Conservation (phyloP, 2,888 invertebrate genomes). For the Pterobdella sp. region DNA sequence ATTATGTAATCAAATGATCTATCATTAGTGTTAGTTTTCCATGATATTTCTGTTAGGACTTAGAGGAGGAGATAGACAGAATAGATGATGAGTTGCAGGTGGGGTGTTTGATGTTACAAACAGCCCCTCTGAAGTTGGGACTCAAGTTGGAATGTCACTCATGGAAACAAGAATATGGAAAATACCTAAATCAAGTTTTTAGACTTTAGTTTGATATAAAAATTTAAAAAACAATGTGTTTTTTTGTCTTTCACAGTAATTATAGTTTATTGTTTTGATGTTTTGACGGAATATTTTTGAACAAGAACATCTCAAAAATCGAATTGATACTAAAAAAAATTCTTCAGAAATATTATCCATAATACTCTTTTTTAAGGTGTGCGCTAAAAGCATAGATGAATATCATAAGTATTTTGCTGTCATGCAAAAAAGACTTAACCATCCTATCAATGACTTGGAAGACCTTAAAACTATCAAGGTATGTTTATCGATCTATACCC, state of each 20-base stretch:
- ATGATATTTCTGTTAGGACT: constrained; percentile 41
- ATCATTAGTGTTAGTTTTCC: background rate
- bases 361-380: constrained; percentile 45
- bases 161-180: constrained; percentile 51
- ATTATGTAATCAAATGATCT: background rate
- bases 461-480: constrained; percentile 63
- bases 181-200: constrained; percentile 45
- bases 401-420: constrained; percentile 79
- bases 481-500: constrained; percentile 49
- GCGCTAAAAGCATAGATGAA: constrained; percentile 51
- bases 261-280: too few species aligned
- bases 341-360: too few species aligned
- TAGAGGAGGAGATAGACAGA: constrained; percentile 50
- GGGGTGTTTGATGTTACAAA: constrained; percentile 47
- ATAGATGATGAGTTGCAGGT: constrained; percentile 46
- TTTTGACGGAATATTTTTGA: too few species aligned
- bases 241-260: background rate
- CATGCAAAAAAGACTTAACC: constrained; percentile 76
- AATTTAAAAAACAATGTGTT: background rate
- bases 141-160: constrained; percentile 60
- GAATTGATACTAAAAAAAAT: too few species aligned
- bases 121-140: constrained; percentile 67
- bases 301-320: too few species aligned
- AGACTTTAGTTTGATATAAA: background rate
- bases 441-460: constrained; percentile 72